Percentiles rank a stretch among this genome's conserved stretches.
Evolutionary conservation across 1,140 invertebrate species (phyloP).

Genomic region (Ylistrum balloti): DNA sequence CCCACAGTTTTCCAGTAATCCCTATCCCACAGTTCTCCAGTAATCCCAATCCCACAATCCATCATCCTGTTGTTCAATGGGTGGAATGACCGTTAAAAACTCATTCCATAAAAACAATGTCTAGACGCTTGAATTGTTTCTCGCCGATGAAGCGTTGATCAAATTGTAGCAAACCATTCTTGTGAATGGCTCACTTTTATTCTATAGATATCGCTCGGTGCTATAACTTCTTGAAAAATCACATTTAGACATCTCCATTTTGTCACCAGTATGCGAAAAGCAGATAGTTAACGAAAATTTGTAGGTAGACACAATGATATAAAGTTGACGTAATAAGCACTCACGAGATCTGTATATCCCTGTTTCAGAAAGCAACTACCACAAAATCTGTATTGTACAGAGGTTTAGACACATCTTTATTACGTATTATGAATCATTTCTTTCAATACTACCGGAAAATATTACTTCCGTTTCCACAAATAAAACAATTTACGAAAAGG

Average conservation of each 20-base stretch:
- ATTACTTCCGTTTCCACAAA: too few relatives aligned
- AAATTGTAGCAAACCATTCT: not conserved
- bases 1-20: too few relatives aligned
- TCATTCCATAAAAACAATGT: constrained; percentile 24
- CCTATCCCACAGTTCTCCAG: too few relatives aligned
- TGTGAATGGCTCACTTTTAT: not conserved
- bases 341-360: too few relatives aligned
- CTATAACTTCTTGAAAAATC: not conserved
- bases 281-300: not conserved
- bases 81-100: not conserved
- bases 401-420: too few relatives aligned
- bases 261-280: not conserved
- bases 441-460: too few relatives aligned
- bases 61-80: not conserved
- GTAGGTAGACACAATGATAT: not conserved
- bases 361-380: too few relatives aligned
- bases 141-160: not conserved
- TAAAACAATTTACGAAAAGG: too few relatives aligned
- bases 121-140: not conserved
- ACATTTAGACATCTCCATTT: not conserved
- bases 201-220: not conserved
- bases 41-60: not conserved
- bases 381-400: too few relatives aligned
- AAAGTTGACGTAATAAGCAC: not conserved
- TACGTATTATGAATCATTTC: too few relatives aligned